Evolutionary conservation across 2,888 invertebrate genomes (phyloP), one percentile per base, ranked within the genome.

Genomic region (Pimpla rufipes): DNA sequence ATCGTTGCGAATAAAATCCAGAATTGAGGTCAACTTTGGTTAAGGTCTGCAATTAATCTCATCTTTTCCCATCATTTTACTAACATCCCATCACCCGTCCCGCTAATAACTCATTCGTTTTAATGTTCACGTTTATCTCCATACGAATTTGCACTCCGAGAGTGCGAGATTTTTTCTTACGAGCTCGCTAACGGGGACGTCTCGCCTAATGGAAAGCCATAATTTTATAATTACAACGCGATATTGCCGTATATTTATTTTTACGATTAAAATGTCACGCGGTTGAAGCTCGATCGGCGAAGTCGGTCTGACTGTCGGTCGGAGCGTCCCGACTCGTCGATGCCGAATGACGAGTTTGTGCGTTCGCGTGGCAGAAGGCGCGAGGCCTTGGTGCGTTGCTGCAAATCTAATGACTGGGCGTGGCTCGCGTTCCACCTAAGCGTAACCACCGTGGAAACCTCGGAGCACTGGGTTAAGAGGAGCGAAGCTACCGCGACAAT

Each of bases 391-490:
- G 68, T 85, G 79, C 68, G 64, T 81, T 79, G 85, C 83, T 85
- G 88, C 82, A 84, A 87, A 88, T 89, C 86, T 87, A 88, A 88
- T 85, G 84, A 81, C 76, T 85, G 87, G 89, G 89, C 85, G 89
- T 89, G 89, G 88, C 83, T 66, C 57, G 70, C 79, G 79, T 82
- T 85, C 79, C 78, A 83, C 83, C 75, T 81, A 77, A 73, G 77
- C 81, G 79, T 81, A 76, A 81, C 74, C 81, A 71, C 76, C 42
- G 84, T 81, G 82, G 77, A 70, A 79, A 85, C 71, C 52, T 73
- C 47, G 45, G 55, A 45, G 77, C 37, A 62, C 35, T 29, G 68
- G 52, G 59, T 77, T 62, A 37, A 74, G 35, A 74, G 59, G 42
- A 73, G 23, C 59, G 57, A 62, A 29, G 47, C 23, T 0, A n/a